phyloP scores from a whole-genome alignment of 2,113 vertebrate species.

The Setophaga coronata region DNA sequence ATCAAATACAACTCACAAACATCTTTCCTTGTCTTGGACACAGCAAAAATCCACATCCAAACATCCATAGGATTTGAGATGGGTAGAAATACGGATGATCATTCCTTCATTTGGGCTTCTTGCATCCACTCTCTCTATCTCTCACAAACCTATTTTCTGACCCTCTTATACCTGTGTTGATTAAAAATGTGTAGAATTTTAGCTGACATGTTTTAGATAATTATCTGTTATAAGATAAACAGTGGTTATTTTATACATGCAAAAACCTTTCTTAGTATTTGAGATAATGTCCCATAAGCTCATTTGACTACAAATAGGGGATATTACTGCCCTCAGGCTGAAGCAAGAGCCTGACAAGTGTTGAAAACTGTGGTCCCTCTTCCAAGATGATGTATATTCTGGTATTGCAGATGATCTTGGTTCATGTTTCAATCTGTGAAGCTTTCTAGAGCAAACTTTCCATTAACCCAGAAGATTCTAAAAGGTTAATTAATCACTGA shows the following conservation, averaged over 20 bases:
- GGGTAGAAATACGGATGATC: accelerated
- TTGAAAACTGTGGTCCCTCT: background rate
- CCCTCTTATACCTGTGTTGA: background rate
- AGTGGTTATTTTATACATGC: background rate
- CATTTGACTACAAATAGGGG: background rate
- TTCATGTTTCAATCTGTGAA: slow-evolving; percentile 25
- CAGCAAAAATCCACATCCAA: background rate
- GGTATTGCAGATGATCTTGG: background rate
- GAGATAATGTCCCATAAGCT: background rate
- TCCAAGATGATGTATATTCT: background rate
- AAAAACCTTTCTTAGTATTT: background rate
- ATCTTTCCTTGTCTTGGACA: background rate
- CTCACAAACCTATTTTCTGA: background rate
- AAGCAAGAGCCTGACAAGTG: background rate
- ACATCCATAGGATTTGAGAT: background rate
- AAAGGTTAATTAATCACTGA: slow-evolving; percentile 61
- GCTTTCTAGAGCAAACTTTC: slow-evolving; percentile 31
- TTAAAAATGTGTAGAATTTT: background rate
- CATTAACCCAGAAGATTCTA: slow-evolving; percentile 40
- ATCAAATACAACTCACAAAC: background rate
- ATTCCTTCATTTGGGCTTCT: background rate
- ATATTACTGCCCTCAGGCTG: background rate
- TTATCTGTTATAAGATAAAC: background rate
- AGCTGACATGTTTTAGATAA: background rate
- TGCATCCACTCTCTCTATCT: background rate